phyloP scores from a whole-genome alignment of 2,113 vertebrate genomes.

The Cyanoramphus novaezelandiae region DNA sequence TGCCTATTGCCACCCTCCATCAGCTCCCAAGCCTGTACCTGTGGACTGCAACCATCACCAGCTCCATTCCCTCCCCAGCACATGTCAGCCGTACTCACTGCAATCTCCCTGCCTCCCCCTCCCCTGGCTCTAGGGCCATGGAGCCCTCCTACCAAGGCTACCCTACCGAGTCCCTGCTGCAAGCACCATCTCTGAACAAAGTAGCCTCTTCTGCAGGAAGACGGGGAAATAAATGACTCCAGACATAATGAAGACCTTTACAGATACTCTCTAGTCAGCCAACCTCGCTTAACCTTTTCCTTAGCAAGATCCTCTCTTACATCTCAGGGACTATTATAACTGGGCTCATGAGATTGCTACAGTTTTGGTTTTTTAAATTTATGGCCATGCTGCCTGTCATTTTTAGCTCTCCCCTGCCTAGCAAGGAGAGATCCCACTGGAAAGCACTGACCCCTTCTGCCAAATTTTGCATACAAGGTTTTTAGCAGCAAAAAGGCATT shows the following conservation, averaged over 20 bases:
- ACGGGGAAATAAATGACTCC: neutral
- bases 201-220: neutral
- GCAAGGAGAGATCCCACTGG: neutral
- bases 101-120: neutral
- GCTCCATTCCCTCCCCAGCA: neutral
- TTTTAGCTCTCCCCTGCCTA: neutral
- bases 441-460: neutral
- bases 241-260: neutral
- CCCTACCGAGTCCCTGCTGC: neutral
- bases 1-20: neutral
- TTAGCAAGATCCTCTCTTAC: neutral
- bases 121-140: accelerated
- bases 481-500: neutral
- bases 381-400: neutral
- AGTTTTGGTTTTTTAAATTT: neutral
- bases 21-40: neutral
- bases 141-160: neutral
- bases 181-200: neutral
- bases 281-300: neutral
- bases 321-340: neutral
- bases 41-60: neutral
- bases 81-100: accelerated
- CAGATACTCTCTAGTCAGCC: neutral
- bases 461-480: neutral
- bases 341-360: neutral